phyloP scores from a whole-genome alignment of 1,140 invertebrate species.

The Nylanderia fulva region DNA sequence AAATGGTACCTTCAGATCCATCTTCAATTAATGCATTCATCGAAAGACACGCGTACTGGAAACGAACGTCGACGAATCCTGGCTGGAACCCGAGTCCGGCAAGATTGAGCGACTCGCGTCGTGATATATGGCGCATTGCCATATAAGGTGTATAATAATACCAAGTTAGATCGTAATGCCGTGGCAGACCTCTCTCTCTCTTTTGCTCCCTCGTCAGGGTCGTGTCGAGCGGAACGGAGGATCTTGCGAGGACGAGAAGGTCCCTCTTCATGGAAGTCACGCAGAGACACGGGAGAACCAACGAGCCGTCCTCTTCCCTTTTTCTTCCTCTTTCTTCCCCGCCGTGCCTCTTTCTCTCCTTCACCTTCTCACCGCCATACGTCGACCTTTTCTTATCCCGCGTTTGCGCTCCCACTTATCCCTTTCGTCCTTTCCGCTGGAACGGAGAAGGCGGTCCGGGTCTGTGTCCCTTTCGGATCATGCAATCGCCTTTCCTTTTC shows the following conservation, averaged over 20 bases:
- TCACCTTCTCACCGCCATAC: not conserved
- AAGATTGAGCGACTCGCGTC: slow-evolving; percentile 62
- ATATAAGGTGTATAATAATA: slow-evolving; percentile 74
- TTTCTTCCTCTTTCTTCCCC: slow-evolving; percentile 23
- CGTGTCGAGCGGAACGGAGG: slow-evolving; percentile 19
- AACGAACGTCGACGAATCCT: slow-evolving; percentile 45
- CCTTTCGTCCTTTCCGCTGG: slow-evolving; percentile 42
- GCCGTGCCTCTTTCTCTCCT: not conserved
- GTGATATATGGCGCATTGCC: slow-evolving; percentile 71
- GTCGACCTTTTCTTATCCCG: slow-evolving; percentile 23
- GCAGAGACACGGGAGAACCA: slow-evolving; percentile 63
- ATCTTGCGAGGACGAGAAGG: slow-evolving; percentile 54
- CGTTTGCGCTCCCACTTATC: slow-evolving; percentile 41
- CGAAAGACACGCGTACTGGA: slow-evolving; percentile 2
- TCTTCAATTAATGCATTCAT: slow-evolving; percentile 29
- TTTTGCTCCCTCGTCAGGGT: not conserved
- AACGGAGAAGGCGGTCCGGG: not conserved
- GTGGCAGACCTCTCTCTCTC: slow-evolving; percentile 41
- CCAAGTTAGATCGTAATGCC: slow-evolving; percentile 73
- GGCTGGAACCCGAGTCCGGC: slow-evolving; percentile 38
- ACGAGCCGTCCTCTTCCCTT: slow-evolving; percentile 57
- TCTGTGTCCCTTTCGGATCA: slow-evolving; percentile 23
- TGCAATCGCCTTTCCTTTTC: slow-evolving; percentile 20
- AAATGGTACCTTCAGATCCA: no score
- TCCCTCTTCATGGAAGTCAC: slow-evolving; percentile 77